Percentiles rank a stretch among this genome's conserved stretches.
phyloP scores from a whole-genome alignment of 1,140 invertebrate genomes.

The Tachypleus tridentatus region DNA sequence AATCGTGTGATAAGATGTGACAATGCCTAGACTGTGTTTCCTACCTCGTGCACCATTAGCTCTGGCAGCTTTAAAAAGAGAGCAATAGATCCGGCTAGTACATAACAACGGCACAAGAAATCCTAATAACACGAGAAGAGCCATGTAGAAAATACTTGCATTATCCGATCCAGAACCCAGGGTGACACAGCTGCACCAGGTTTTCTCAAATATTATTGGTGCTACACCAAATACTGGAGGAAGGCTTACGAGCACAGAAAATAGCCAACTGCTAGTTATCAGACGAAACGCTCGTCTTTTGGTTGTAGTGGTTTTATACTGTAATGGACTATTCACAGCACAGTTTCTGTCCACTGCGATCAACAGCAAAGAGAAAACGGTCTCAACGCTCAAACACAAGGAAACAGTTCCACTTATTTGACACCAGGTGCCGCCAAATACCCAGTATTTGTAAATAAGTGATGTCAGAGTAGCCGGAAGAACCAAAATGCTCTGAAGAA shows the following conservation, averaged over 20 bases:
- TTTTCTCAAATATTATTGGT: background rate
- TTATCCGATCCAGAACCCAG: background rate
- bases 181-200: background rate
- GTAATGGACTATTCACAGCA: constrained; percentile 16
- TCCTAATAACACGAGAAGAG: background rate
- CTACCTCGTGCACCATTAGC: constrained; percentile 10
- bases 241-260: background rate
- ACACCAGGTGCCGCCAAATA: constrained; percentile 1
- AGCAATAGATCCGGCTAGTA: constrained; percentile 8
- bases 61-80: constrained; percentile 14
- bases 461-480: constrained; percentile 6
- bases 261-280: constrained; percentile 5
- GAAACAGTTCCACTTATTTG: background rate
- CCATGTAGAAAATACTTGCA: background rate
- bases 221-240: constrained; percentile 1
- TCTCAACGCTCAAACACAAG: constrained; percentile 9
- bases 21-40: constrained; percentile 10
- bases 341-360: constrained; percentile 16
- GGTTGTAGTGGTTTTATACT: constrained; percentile 16
- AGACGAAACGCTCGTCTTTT: constrained; percentile 7
- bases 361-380: constrained; percentile 9
- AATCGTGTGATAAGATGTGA: no score
- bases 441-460: background rate
- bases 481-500: constrained; percentile 13
- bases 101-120: constrained; percentile 10